A percentile compares a stretch with the other conserved stretches of the same genome.
Evolutionary conservation across 2,797 vertebrate species (phyloP).

Genomic region (Cheirogaleus major): DNA sequence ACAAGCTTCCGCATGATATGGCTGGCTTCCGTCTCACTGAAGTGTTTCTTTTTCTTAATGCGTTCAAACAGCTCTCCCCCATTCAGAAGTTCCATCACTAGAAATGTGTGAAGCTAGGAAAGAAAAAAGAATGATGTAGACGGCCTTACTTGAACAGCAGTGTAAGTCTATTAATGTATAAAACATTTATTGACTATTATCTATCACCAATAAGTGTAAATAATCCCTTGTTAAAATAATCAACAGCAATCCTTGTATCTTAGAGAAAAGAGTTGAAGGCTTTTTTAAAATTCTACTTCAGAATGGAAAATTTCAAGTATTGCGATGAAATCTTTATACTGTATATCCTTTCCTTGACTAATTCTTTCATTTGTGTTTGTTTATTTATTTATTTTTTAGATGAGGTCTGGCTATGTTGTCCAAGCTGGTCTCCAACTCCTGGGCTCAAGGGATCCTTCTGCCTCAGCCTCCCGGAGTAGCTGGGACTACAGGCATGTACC

Average conservation of each 20-base stretch:
- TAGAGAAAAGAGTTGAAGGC: neutral
- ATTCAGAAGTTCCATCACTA: conserved; percentile 96
- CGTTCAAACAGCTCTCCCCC: conserved; percentile 98
- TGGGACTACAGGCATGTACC: neutral
- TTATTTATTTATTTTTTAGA: neutral
- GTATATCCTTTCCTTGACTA: conserved; percentile 8
- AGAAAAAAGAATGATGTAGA: neutral
- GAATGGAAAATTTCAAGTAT: conserved; percentile 61
- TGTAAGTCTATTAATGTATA: neutral
- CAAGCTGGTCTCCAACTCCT: neutral
- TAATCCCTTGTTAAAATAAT: neutral
- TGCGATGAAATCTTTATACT: conserved; percentile 37
- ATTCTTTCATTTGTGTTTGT: neutral
- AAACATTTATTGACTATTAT: neutral
- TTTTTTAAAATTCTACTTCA: conserved; percentile 53
- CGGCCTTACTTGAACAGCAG: neutral
- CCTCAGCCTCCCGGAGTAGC: neutral
- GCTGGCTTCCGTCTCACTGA: conserved; percentile 98
- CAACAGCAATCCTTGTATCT: neutral
- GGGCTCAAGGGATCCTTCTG: neutral
- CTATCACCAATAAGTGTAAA: neutral
- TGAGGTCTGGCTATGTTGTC: neutral
- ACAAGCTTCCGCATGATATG: conserved; percentile 97
- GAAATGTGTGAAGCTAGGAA: conserved; percentile 95
- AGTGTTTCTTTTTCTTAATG: conserved; percentile 96